These are phyloP conservation scores for Galaxias olidus DNA, from an alignment of 2,797 vertebrate species.

Conservation along the genomic window DNA sequence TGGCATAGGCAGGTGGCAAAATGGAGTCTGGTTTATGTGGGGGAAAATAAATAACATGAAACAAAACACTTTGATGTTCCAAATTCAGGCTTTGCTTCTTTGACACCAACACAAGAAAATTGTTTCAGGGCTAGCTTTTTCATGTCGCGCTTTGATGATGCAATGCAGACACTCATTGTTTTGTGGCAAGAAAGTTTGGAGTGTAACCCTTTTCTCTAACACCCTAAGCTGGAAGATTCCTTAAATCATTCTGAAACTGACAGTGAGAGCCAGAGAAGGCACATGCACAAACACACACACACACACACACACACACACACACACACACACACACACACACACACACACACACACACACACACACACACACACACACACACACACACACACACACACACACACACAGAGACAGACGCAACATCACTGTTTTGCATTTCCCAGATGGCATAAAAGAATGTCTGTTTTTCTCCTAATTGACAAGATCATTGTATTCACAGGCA, in stretches of 20 bases:
- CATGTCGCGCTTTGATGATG: conserved; percentile 16
- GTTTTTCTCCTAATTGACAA: too few relatives aligned
- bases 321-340: not conserved
- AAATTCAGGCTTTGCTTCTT: not conserved
- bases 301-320: not conserved
- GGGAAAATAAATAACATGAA: not conserved
- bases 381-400: not conserved
- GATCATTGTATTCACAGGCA: too few relatives aligned
- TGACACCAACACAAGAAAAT: not conserved
- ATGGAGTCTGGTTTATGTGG: conserved; percentile 1
- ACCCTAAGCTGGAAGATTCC: conserved; percentile 54
- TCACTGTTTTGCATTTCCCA: too few relatives aligned
- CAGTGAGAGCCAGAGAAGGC: conserved; percentile 4
- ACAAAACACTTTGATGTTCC: not conserved
- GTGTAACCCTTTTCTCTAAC: conserved; percentile 35
- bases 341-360: not conserved
- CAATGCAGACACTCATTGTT: conserved; percentile 20
- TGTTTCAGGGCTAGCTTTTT: conserved; percentile 11
- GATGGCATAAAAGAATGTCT: too few relatives aligned
- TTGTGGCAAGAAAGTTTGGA: conserved; percentile 35
- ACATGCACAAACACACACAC: not conserved
- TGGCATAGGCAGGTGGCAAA: conserved; percentile 23
- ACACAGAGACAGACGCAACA: not conserved
- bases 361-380: not conserved
- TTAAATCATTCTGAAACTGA: conserved; percentile 52